Base-by-base conservation (phyloP, 2,797 vertebrate species). In the Enteromius treurensis region DNA sequence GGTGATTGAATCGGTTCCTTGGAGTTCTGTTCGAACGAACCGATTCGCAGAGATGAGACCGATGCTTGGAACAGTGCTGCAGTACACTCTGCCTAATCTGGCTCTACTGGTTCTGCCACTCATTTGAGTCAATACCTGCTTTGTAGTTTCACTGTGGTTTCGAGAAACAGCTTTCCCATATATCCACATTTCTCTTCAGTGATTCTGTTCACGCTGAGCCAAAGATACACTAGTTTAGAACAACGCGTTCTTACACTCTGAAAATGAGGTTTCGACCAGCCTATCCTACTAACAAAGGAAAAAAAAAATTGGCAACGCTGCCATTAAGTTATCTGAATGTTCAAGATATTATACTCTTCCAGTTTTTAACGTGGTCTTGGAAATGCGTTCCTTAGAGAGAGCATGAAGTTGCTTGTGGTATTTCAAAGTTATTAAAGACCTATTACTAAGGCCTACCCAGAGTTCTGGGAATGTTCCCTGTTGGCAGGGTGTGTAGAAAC, bases 91-190 rank as follows among this genome's bases (percentile, higher is more conserved):
- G 11, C n/a, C 68, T 64, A 6, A 82, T 87, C 93, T 93, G 87
- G 82, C 90, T 81, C 83, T 92, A 71, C 95, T 88, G 94, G 95
- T 96, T 95, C 88, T 90, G 87, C 93, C 88, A 91, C 94, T 90
- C 81, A n/a, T 67, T 70, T 92, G 90, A 82, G 94, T 95, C 94
- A 94, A 92, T 92, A 88, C 92, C 88, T 85, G 88, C 40, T 77
- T 74, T 64, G 74, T 42, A 82, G 90, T 95, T 94, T 93, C 93
- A 89, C 90, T 89, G 88, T 37, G 91, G 94, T 95, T 95, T 95
- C 93, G 90, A 70, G 87, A 89, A 82, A 87, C 55, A 11, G 60
- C 90, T 91, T 92, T 91, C 91, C 87, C 89, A 78, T 89, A 89
- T 75, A 64, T 49, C 86, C 89, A 79, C 74, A 81, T 90, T 68